These are phyloP conservation scores for Panthera leo DNA, from an alignment of 2,113 vertebrate species.

Conservation along the genomic window DNA sequence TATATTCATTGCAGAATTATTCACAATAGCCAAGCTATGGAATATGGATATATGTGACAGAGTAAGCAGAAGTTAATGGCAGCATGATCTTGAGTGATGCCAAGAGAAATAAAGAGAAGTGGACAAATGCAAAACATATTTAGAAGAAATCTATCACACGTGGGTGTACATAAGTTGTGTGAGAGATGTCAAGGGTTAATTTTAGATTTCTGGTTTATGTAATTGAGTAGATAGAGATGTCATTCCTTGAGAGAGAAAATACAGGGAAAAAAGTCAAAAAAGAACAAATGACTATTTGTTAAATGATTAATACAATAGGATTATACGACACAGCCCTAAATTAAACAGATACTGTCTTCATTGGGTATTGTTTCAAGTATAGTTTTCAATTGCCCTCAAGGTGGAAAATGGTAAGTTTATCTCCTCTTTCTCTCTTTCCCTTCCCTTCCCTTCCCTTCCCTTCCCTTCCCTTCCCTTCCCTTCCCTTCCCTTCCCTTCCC, in stretches of 20 bases:
- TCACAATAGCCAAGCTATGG: not conserved
- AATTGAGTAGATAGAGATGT: not conserved
- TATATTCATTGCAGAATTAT: not conserved
- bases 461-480: not conserved
- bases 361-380: not conserved
- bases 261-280: not conserved
- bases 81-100: not conserved
- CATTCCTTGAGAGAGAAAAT: not conserved
- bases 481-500: not conserved
- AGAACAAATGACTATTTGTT: not conserved
- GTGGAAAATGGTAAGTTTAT: not conserved
- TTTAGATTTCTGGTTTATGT: not conserved
- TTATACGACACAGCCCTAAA: not conserved
- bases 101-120: not conserved
- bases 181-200: not conserved
- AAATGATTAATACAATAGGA: not conserved
- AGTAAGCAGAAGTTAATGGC: not conserved
- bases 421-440: not conserved
- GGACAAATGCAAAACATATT: not conserved
- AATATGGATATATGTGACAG: not conserved
- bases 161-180: not conserved
- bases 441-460: too few species aligned
- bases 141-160: not conserved
- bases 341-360: not conserved
- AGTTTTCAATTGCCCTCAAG: not conserved